Evolutionary conservation across 2,113 vertebrate genomes (phyloP).

Genomic region (Argyrosomus japonicus): DNA sequence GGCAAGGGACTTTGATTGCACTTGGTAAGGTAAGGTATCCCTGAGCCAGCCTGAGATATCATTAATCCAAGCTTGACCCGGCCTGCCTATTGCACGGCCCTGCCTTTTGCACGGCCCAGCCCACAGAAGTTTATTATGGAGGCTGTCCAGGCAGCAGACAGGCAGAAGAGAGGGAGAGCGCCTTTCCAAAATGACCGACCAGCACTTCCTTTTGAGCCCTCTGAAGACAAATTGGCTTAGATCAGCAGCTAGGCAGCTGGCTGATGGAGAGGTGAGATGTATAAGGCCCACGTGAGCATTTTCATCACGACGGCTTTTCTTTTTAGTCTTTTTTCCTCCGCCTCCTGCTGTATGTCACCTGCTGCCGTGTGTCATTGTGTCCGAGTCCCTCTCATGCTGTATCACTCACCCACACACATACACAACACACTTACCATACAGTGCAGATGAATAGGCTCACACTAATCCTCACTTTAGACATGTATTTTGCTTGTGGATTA

Average conservation of each 20-base stretch:
- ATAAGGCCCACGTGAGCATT: slow-evolving; percentile 58
- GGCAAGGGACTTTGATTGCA: slow-evolving; percentile 60
- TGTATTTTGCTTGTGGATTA: slow-evolving; percentile 66
- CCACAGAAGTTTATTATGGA: slow-evolving; percentile 65
- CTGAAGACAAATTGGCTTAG: slow-evolving; percentile 72
- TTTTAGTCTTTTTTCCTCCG: slow-evolving; percentile 8
- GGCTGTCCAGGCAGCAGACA: slow-evolving; percentile 37
- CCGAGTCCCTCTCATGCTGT: slow-evolving; percentile 37
- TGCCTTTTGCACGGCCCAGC: slow-evolving; percentile 30
- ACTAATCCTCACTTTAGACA: slow-evolving; percentile 64
- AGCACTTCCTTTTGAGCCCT: slow-evolving; percentile 67
- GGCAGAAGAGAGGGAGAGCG: slow-evolving; percentile 42
- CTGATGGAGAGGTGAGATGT: slow-evolving; percentile 72
- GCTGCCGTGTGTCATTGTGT: slow-evolving; percentile 68
- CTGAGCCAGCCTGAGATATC: slow-evolving; percentile 56
- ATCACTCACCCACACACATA: slow-evolving; percentile 60
- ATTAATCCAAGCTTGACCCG: slow-evolving; percentile 75
- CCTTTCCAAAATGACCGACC: slow-evolving; percentile 57
- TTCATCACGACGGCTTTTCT: slow-evolving; percentile 66
- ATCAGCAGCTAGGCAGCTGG: slow-evolving; percentile 73
- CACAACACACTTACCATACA: slow-evolving; percentile 25
- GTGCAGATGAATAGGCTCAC: slow-evolving; percentile 31
- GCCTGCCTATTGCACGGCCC: slow-evolving; percentile 36
- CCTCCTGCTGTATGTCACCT: slow-evolving; percentile 56
- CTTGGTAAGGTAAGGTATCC: slow-evolving; percentile 57